phyloP scores from a whole-genome alignment of 2,797 vertebrate genomes.

The Orientallactaga sibirica region DNA sequence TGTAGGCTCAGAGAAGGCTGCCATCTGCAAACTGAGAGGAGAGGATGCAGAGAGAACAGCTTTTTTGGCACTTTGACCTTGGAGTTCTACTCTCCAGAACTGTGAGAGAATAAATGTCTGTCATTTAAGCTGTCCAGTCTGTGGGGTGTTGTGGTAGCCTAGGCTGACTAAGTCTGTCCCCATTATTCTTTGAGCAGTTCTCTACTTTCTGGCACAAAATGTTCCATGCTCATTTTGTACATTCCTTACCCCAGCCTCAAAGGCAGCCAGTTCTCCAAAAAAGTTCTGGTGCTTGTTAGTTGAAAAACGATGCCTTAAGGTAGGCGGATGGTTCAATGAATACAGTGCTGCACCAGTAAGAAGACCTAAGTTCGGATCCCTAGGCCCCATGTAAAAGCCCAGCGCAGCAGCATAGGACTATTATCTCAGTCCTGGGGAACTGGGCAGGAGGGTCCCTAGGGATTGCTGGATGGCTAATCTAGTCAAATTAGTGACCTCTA shows the following conservation, averaged over 20 bases:
- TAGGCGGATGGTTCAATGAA: no score
- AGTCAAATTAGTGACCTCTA: no score
- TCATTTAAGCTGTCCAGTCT: background rate
- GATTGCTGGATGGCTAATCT: no score
- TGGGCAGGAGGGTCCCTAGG: no score
- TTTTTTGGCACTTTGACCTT: background rate
- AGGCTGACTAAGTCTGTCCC: background rate
- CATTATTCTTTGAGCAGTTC: background rate
- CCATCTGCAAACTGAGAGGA: background rate
- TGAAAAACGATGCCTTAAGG: background rate
- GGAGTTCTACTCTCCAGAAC: background rate
- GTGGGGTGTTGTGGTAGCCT: background rate
- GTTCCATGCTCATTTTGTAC: background rate
- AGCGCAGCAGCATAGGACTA: no score
- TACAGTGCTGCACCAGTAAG: no score
- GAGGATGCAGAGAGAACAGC: background rate
- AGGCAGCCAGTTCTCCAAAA: background rate
- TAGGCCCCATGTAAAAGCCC: no score
- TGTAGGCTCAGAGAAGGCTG: background rate
- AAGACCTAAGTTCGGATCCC: no score
- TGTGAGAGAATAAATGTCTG: background rate
- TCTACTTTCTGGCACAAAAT: background rate
- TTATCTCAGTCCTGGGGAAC: no score
- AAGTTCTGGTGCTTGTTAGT: background rate
- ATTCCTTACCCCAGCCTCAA: background rate